Conservation (phyloP, 2,888 invertebrate species). For the Erpobdella octoculata region DNA sequence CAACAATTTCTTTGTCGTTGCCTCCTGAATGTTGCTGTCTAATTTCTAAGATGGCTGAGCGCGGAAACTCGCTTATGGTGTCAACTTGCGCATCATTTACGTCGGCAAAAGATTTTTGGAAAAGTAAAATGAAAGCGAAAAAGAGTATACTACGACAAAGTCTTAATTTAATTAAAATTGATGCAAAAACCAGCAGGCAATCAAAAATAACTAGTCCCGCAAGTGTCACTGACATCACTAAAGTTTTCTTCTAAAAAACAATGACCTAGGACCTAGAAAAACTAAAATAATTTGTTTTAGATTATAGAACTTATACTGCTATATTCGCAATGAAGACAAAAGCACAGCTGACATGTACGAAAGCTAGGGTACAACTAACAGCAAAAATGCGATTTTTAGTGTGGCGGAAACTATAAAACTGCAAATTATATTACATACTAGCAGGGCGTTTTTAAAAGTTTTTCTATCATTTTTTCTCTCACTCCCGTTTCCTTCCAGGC, state of each 20-base stretch:
- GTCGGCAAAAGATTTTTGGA: slow-evolving; percentile 6
- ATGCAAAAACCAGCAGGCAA: neutral
- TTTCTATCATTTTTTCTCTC: too few species aligned
- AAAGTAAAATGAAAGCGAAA: neutral
- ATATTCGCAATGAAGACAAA: too few species aligned
- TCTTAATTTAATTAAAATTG: neutral
- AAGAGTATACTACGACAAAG: neutral
- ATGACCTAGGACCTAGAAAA: neutral
- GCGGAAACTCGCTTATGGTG: neutral
- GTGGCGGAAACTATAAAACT: too few species aligned
- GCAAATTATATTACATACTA: too few species aligned
- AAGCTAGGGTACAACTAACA: too few species aligned
- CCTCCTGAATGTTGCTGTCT: slow-evolving; percentile 3
- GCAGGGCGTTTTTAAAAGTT: too few species aligned
- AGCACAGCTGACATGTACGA: too few species aligned
- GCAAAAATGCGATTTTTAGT: too few species aligned
- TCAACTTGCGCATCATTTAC: neutral
- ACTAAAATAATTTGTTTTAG: too few species aligned
- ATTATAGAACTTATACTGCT: too few species aligned
- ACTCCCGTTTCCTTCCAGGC: too few species aligned
- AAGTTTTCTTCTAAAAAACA: neutral
- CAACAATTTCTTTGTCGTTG: slow-evolving; percentile 3
- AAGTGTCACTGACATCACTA: neutral
- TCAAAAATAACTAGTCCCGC: neutral
- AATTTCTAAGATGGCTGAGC: slow-evolving; percentile 7